Conservation (phyloP, 2,888 invertebrate genomes). For the Noctua fimbriata region DNA sequence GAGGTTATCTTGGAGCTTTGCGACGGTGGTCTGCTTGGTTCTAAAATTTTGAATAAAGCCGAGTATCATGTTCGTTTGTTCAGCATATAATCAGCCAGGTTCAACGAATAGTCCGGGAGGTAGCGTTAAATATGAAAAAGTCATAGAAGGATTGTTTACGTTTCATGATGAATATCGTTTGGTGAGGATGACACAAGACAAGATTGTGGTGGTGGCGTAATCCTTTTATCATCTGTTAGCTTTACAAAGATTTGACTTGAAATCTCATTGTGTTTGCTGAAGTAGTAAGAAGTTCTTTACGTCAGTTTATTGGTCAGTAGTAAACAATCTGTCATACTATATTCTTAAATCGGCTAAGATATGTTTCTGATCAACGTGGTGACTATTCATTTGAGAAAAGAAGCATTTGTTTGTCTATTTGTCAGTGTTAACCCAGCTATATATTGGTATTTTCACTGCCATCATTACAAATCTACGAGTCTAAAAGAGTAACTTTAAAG, state of each 20-base stretch:
- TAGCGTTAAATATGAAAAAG: too few relatives aligned
- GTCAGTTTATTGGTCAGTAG: neutral
- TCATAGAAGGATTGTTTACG: neutral
- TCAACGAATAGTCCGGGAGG: neutral
- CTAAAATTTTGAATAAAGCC: neutral
- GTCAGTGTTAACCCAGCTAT: neutral
- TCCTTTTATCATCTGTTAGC: neutral
- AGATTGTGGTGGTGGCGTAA: neutral
- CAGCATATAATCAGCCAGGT: neutral
- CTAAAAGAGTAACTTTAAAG: neutral
- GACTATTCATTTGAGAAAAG: neutral
- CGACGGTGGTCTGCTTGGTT: neutral
- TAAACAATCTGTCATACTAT: neutral
- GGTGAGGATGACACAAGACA: neutral
- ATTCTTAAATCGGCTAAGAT: neutral
- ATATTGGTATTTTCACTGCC: too few relatives aligned
- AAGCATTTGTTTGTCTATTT: neutral
- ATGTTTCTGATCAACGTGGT: neutral
- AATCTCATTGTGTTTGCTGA: neutral
- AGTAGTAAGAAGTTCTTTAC: neutral
- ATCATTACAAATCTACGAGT: neutral
- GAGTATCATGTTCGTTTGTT: neutral
- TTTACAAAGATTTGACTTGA: neutral
- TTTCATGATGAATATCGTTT: neutral
- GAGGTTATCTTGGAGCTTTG: slow-evolving; percentile 31